Evolutionary conservation across 2,797 vertebrate genomes (phyloP).

Genomic region (Bovichtus diacanthus): DNA sequence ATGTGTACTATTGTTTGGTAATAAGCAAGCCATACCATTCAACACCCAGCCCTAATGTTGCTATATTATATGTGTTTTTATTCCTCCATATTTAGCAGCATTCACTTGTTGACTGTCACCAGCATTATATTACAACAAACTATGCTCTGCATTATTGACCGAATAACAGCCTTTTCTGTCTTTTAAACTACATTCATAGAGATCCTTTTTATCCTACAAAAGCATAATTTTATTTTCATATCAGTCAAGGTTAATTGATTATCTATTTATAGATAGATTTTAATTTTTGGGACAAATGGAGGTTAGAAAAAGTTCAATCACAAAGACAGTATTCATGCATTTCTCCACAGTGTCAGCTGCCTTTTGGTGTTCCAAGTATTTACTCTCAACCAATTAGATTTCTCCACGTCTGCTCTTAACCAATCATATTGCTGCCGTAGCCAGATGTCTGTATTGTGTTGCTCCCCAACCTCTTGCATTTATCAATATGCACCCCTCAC

Average conservation of each 20-base stretch:
- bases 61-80: neutral
- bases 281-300: neutral
- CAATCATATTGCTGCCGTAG: conserved; percentile 3
- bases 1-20: neutral
- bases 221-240: neutral
- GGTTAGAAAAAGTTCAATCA: conserved; percentile 5
- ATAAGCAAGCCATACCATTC: neutral
- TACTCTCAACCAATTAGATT: conserved; percentile 5
- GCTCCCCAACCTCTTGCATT: neutral
- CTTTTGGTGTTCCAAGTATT: conserved; percentile 8
- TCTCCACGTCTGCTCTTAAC: neutral
- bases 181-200: conserved; percentile 2
- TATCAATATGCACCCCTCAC: neutral
- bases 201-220: neutral
- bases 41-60: neutral
- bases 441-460: neutral
- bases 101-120: neutral
- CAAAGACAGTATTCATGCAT: conserved; percentile 1
- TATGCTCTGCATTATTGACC: too few relatives aligned
- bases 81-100: neutral
- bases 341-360: conserved; percentile 13
- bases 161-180: neutral
- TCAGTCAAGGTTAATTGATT: conserved; percentile 1
- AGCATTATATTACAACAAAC: neutral
- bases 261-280: conserved; percentile 1